A percentile compares a stretch with the other conserved stretches of the same genome.
Conservation (phyloP, 53 echinoderm and acorn worm genomes). For the Astropecten irregularis region DNA sequence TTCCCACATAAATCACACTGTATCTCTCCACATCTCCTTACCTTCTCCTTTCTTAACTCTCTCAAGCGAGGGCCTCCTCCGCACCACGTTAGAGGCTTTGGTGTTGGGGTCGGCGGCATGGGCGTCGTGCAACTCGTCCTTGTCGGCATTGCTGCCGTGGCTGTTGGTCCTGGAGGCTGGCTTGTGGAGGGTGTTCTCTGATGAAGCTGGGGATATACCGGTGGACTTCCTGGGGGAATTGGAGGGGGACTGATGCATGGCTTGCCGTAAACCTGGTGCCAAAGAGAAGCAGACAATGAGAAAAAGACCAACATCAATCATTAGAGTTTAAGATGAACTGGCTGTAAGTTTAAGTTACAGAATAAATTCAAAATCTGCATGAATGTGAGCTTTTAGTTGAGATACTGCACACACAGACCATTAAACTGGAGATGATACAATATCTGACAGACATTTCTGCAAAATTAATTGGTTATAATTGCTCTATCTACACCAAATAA, state of each 20-base stretch:
- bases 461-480: no score
- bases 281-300: background rate
- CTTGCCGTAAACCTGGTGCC: conserved; percentile 84
- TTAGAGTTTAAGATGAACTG: background rate
- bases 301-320: background rate
- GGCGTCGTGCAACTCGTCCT: conserved; percentile 67
- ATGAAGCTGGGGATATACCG: conserved; percentile 77
- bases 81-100: conserved; percentile 67
- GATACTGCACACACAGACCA: no score
- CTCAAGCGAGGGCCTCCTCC: conserved; percentile 92
- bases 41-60: conserved; percentile 79
- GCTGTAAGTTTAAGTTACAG: background rate
- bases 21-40: no score
- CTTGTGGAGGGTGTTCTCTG: conserved; percentile 78
- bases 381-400: no score
- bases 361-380: no score
- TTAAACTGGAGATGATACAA: no score
- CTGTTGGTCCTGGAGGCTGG: conserved; percentile 79
- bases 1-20: no score
- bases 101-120: conserved; percentile 22
- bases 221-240: conserved; percentile 79
- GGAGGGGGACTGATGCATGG: conserved; percentile 86
- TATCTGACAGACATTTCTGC: no score
- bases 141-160: conserved; percentile 69
- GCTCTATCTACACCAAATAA: no score